Conservation (phyloP, 2,888 invertebrate genomes). For the Polydrusus cervinus region DNA sequence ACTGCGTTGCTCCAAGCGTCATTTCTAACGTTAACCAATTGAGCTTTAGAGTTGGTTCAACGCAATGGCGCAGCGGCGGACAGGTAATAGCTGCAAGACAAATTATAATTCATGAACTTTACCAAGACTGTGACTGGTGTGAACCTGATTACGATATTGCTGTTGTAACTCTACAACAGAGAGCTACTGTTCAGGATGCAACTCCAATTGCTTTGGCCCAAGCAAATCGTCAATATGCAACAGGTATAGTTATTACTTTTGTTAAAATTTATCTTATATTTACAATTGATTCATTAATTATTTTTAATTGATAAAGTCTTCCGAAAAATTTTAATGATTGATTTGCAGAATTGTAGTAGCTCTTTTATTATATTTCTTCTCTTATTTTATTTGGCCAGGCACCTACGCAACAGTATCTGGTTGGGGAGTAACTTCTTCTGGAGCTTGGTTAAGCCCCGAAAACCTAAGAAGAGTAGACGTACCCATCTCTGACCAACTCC, state of each 20-base stretch:
- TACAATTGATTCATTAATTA: background rate
- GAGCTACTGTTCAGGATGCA: background rate
- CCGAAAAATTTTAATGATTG: background rate
- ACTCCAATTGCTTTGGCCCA: background rate
- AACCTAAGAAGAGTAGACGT: conserved; percentile 45
- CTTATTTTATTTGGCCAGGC: background rate
- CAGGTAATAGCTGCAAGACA: conserved; percentile 16
- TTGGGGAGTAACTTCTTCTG: conserved; percentile 36
- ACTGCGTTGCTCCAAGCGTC: conserved; percentile 65
- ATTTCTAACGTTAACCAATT: conserved; percentile 29
- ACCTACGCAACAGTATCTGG: conserved; percentile 9
- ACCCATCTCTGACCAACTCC: conserved; percentile 28
- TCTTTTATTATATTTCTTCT: background rate
- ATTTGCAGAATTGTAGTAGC: no score
- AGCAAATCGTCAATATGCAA: background rate
- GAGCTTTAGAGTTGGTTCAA: conserved; percentile 37
- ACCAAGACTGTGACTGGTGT: conserved; percentile 25
- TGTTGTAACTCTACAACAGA: conserved; percentile 19
- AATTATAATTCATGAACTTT: conserved; percentile 19
- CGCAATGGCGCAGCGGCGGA: conserved; percentile 31
- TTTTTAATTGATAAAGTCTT: background rate
- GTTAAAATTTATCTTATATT: background rate
- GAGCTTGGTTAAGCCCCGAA: conserved; percentile 6
- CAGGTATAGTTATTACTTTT: background rate
- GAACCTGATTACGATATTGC: conserved; percentile 39